Conservation (phyloP, 2,113 vertebrate genomes). For the Cephalopholis sonnerati region DNA sequence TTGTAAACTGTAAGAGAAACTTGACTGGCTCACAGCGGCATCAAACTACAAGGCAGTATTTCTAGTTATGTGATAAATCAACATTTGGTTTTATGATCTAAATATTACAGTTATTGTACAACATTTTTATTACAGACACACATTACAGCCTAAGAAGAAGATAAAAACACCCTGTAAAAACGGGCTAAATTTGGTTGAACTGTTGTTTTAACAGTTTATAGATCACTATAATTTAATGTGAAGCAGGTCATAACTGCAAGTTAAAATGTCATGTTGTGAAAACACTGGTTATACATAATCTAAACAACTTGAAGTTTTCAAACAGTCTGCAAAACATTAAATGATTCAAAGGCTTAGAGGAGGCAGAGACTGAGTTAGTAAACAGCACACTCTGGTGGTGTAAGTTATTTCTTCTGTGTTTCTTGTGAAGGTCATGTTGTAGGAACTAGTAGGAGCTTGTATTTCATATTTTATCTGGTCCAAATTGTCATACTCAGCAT, state of each 20-base stretch:
- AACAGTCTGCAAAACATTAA: background rate
- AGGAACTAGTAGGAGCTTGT: background rate
- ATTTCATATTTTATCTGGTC: background rate
- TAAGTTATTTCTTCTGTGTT: background rate
- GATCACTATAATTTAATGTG: background rate
- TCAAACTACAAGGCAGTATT: too few relatives aligned
- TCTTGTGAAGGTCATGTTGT: background rate
- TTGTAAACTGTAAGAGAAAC: too few relatives aligned
- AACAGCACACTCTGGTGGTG: slow-evolving; percentile 19
- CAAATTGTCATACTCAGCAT: background rate
- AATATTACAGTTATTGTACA: background rate
- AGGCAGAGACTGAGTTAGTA: background rate
- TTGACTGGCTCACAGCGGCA: too few relatives aligned
- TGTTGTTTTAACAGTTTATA: background rate
- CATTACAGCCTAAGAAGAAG: background rate
- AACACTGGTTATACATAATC: background rate
- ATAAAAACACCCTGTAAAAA: background rate
- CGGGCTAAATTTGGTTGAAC: background rate
- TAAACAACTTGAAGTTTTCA: background rate
- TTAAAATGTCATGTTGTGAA: background rate
- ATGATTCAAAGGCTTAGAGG: background rate
- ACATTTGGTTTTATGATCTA: background rate
- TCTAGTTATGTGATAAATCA: background rate
- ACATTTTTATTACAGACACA: background rate
- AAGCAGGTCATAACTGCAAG: background rate